Conservation (phyloP, 2,888 invertebrate species). For the Hyalella azteca region DNA sequence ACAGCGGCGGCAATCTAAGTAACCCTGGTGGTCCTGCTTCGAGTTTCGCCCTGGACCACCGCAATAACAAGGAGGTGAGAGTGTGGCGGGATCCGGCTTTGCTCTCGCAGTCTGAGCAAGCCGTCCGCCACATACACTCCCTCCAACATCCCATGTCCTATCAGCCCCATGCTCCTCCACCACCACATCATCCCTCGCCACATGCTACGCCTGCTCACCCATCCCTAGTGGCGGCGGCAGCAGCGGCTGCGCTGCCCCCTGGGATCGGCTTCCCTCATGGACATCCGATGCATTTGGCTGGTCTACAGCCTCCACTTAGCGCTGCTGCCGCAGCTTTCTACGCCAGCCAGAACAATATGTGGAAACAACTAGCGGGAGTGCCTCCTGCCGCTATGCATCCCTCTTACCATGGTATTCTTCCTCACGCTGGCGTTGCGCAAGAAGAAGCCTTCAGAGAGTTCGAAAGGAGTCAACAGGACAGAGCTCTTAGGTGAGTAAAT, state of each 20-base stretch:
- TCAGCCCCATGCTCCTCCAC: constrained; percentile 62
- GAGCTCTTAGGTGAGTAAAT: constrained; percentile 9
- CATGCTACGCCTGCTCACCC: constrained; percentile 62
- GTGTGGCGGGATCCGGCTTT: constrained; percentile 70
- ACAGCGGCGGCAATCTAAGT: background rate
- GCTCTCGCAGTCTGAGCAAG: constrained; percentile 66
- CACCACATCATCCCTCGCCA: constrained; percentile 67
- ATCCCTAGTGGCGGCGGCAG: constrained; percentile 60
- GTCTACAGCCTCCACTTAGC: constrained; percentile 44
- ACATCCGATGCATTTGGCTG: constrained; percentile 53
- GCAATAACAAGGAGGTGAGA: constrained; percentile 62
- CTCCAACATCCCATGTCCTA: constrained; percentile 69
- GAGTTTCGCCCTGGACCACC: constrained; percentile 43
- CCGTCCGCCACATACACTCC: constrained; percentile 70
- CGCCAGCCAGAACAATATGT: constrained; percentile 40
- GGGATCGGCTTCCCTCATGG: constrained; percentile 60
- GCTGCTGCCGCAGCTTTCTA: constrained; percentile 43
- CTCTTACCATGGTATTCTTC: constrained; percentile 34
- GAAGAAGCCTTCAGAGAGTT: constrained; percentile 18
- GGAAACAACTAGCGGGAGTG: constrained; percentile 50
- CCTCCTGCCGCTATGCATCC: constrained; percentile 44
- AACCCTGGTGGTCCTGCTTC: constrained; percentile 24
- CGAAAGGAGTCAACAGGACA: constrained; percentile 21
- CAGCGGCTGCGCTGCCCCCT: constrained; percentile 58
- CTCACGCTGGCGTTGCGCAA: background rate